phyloP scores from a whole-genome alignment of 2,113 vertebrate genomes.

The Pangasianodon gigas region DNA sequence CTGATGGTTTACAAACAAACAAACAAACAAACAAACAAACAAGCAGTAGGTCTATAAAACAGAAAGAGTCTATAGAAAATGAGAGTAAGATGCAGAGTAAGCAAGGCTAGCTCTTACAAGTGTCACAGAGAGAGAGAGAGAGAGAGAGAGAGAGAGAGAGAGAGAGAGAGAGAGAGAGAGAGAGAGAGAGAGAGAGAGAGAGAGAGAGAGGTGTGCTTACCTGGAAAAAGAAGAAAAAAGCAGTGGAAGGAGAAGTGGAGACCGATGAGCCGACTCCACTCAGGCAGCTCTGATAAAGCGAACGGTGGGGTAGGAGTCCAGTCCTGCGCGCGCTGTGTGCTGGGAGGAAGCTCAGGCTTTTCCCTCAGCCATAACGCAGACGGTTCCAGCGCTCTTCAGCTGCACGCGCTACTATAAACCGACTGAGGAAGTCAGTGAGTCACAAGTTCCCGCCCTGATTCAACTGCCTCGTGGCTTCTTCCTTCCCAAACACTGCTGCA shows the following conservation, averaged over 20 bases:
- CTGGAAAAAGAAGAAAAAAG: background rate
- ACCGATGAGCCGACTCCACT: constrained; percentile 47
- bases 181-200: background rate
- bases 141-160: background rate
- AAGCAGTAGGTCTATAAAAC: background rate
- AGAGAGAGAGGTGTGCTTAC: background rate
- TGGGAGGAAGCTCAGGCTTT: constrained; percentile 50
- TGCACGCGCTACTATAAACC: constrained; percentile 68
- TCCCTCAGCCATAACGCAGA: constrained; percentile 56
- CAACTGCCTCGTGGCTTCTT: constrained; percentile 48
- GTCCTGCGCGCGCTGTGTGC: constrained; percentile 42
- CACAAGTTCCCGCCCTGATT: constrained; percentile 74
- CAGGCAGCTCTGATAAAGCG: constrained; percentile 37
- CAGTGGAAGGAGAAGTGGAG: constrained; percentile 21
- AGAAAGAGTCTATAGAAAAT: background rate
- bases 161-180: background rate
- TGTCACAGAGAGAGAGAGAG: background rate
- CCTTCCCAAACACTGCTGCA: constrained; percentile 18
- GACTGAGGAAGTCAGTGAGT: constrained; percentile 77
- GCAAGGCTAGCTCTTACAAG: background rate
- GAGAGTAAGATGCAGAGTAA: background rate
- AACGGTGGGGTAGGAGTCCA: constrained; percentile 50
- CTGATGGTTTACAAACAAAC: background rate
- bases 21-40: background rate
- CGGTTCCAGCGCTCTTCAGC: constrained; percentile 64